Percentiles rank a stretch among this genome's conserved stretches.
Conservation (phyloP, 92 coral and sea anemone species). For the Epizoanthus scotinus region DNA sequence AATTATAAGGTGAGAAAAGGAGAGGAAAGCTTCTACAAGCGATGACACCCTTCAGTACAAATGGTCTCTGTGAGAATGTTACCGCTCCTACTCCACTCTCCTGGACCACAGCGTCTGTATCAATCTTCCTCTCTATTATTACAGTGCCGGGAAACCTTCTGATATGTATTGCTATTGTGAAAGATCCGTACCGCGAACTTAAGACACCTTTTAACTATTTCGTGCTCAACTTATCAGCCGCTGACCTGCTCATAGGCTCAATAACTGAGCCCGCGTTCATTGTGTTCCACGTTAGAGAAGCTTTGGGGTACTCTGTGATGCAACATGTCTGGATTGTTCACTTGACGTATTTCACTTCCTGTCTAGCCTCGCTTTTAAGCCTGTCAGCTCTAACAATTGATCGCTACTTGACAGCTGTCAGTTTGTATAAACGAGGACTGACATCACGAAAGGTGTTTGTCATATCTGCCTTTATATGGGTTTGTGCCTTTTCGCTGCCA, state of each 20-base stretch:
- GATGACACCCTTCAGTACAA: slow-evolving; percentile 60
- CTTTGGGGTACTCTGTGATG: slow-evolving; percentile 59
- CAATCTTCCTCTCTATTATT: slow-evolving; percentile 63
- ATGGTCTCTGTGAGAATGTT: slow-evolving; percentile 55
- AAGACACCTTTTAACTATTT: slow-evolving; percentile 87
- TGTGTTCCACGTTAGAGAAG: slow-evolving; percentile 77
- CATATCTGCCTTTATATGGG: slow-evolving; percentile 55
- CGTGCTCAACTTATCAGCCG: slow-evolving; percentile 79
- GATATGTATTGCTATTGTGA: slow-evolving; percentile 73
- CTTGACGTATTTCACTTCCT: slow-evolving; percentile 71
- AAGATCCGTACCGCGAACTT: slow-evolving; percentile 80
- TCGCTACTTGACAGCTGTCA: slow-evolving; percentile 75
- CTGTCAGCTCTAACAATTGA: slow-evolving; percentile 83
- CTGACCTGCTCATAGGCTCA: slow-evolving; percentile 79
- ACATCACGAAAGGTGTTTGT: slow-evolving; percentile 39
- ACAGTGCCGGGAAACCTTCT: slow-evolving; percentile 86
- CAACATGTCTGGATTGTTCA: slow-evolving; percentile 63
- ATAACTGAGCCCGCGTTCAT: slow-evolving; percentile 84
- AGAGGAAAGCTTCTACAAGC: no score
- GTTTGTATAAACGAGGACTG: slow-evolving; percentile 65
- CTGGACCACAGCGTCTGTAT: slow-evolving; percentile 63
- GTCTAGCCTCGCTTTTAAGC: slow-evolving; percentile 80
- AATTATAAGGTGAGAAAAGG: no score
- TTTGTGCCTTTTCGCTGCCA: slow-evolving; percentile 52
- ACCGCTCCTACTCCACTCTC: slow-evolving; percentile 75